A percentile compares a stretch with the other conserved stretches of the same genome.
These are phyloP conservation scores for Terrapene triunguis DNA, from an alignment of 2,113 vertebrate genomes.

Conservation along the genomic window DNA sequence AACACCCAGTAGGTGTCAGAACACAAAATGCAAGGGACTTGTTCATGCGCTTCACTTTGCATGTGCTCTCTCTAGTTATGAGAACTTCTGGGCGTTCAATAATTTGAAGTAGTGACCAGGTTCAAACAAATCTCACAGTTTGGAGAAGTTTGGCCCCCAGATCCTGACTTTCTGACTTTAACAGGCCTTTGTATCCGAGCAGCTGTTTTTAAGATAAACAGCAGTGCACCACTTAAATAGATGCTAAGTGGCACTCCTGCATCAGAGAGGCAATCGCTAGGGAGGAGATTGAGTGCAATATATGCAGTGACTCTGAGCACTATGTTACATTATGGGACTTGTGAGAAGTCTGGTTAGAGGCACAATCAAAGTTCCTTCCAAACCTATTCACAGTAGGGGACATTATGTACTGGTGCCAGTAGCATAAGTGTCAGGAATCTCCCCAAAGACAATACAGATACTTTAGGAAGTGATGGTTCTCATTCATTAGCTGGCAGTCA, in stretches of 20 bases:
- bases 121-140: neutral
- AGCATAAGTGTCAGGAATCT: neutral
- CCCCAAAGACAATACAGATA: conserved; percentile 6
- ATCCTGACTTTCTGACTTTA: neutral
- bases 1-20: no score
- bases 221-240: neutral
- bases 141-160: neutral
- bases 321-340: rapidly evolving
- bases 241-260: neutral
- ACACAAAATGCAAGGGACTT: neutral
- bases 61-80: neutral
- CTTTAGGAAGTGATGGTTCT: neutral
- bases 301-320: neutral
- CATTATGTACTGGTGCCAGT: neutral
- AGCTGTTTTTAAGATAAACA: neutral
- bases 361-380: neutral
- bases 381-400: neutral
- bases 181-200: neutral
- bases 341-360: neutral
- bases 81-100: neutral
- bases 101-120: neutral
- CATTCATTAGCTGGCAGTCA: neutral
- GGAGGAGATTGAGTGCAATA: neutral
- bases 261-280: neutral
- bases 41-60: neutral